A percentile compares a stretch with the other conserved stretches of the same genome.
Conservation (phyloP, 64 coral and sea anemone genomes). For the Stichodactyla mertensii region DNA sequence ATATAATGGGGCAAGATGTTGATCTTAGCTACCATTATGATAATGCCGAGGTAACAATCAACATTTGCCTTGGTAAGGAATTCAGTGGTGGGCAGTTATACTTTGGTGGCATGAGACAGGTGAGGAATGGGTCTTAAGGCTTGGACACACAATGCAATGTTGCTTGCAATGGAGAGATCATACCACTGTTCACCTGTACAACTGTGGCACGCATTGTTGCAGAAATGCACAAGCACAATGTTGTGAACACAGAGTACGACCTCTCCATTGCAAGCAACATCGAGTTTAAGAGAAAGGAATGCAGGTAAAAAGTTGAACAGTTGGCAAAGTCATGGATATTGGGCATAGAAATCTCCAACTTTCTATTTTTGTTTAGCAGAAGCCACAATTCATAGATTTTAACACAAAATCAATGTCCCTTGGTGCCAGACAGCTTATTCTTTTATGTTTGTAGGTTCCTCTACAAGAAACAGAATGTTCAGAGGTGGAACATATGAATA, state of each 20-base stretch:
- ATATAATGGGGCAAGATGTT: slow-evolving; percentile 81
- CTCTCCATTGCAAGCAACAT: background rate
- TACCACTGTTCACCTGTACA: too few species aligned
- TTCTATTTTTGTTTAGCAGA: too few species aligned
- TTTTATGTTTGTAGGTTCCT: slow-evolving; percentile 36
- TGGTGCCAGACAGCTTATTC: background rate
- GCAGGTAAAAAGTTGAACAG: too few species aligned
- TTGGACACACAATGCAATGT: too few species aligned
- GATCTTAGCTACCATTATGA: slow-evolving; percentile 95
- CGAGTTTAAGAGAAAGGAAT: too few species aligned
- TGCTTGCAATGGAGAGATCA: background rate
- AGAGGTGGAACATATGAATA: slow-evolving; percentile 55
- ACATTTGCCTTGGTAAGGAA: slow-evolving; percentile 77
- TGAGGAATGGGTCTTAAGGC: slow-evolving; percentile 7
- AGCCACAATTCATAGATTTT: too few species aligned
- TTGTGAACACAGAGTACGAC: too few species aligned
- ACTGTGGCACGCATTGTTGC: too few species aligned
- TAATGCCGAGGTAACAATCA: slow-evolving; percentile 93
- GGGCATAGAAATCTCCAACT: too few species aligned
- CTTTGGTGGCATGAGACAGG: slow-evolving; percentile 92
- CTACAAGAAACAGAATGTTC: slow-evolving; percentile 56
- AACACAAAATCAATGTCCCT: background rate
- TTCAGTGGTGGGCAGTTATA: slow-evolving; percentile 80
- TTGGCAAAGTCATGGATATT: too few species aligned
- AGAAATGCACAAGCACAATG: too few species aligned